Evolutionary conservation across 1,140 invertebrate genomes (phyloP).

Genomic region (Drosophila simulans): DNA sequence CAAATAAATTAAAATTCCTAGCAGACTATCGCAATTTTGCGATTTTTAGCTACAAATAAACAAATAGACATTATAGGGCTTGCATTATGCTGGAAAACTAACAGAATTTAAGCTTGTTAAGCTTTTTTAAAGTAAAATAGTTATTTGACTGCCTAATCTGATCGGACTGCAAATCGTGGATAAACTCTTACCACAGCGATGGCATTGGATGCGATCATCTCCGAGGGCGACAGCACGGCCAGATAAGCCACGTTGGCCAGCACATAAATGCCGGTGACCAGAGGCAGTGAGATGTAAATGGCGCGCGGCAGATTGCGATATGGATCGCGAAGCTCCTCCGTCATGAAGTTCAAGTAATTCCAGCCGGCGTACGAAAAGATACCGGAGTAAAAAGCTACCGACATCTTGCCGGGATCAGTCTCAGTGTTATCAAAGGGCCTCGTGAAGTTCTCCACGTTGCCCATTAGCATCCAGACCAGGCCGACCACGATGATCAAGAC

Average conservation of each 20-base stretch:
- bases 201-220: slow-evolving; percentile 94
- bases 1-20: slow-evolving; percentile 20
- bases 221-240: slow-evolving; percentile 93
- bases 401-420: slow-evolving; percentile 92
- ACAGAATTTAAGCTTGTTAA: too few relatives aligned
- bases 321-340: slow-evolving; percentile 97
- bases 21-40: neutral
- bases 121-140: too few relatives aligned
- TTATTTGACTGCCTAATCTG: neutral
- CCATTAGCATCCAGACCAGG: slow-evolving; percentile 90
- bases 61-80: neutral
- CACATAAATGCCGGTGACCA: slow-evolving; percentile 96
- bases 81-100: too few relatives aligned
- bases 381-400: slow-evolving; percentile 96
- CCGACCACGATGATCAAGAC: slow-evolving; percentile 93
- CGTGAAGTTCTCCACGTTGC: slow-evolving; percentile 90
- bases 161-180: neutral
- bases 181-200: slow-evolving; percentile 94
- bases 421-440: slow-evolving; percentile 92
- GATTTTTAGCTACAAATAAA: neutral
- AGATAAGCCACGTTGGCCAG: slow-evolving; percentile 97
- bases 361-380: slow-evolving; percentile 99
- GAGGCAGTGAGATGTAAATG: slow-evolving; percentile 95
- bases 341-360: slow-evolving; percentile 98
- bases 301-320: slow-evolving; percentile 97